Conservation (phyloP, 1,140 invertebrate genomes). For the Apis dorsata region DNA sequence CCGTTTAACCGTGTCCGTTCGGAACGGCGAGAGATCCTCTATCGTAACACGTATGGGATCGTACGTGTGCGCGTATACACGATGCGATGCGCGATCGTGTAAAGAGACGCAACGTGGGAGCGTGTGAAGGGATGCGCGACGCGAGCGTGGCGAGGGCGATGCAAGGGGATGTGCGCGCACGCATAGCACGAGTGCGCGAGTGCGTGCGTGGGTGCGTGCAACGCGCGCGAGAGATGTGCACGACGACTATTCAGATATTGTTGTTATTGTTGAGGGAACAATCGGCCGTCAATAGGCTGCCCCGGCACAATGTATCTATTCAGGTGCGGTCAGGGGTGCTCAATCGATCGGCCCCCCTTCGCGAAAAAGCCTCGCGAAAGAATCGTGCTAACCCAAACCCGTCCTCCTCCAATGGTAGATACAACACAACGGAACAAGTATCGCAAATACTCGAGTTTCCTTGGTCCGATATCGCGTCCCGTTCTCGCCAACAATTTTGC, state of each 20-base stretch:
- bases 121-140: slow-evolving; percentile 35
- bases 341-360: slow-evolving; percentile 70
- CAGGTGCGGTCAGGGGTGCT: slow-evolving; percentile 79
- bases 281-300: slow-evolving; percentile 80
- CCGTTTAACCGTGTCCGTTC: no score
- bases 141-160: slow-evolving; percentile 13
- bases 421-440: no score
- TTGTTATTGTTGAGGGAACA: slow-evolving; percentile 80
- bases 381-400: slow-evolving; percentile 1
- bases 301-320: slow-evolving; percentile 80
- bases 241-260: slow-evolving; percentile 79
- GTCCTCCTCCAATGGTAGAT: no score
- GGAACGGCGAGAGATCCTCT: neutral
- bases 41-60: neutral
- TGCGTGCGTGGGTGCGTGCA: slow-evolving; percentile 68
- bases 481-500: no score
- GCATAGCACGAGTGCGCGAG: slow-evolving; percentile 49
- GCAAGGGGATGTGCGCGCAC: slow-evolving; percentile 34
- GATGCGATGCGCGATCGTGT: neutral
- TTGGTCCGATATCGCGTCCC: no score
- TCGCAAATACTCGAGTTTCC: no score
- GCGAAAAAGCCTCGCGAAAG: slow-evolving; percentile 58
- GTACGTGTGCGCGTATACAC: neutral
- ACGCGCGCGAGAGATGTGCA: slow-evolving; percentile 76
- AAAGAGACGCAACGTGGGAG: slow-evolving; percentile 23